These are phyloP conservation scores for Gnatocerus cornutus DNA, from an alignment of 2,888 invertebrate species.

Conservation along the genomic window DNA sequence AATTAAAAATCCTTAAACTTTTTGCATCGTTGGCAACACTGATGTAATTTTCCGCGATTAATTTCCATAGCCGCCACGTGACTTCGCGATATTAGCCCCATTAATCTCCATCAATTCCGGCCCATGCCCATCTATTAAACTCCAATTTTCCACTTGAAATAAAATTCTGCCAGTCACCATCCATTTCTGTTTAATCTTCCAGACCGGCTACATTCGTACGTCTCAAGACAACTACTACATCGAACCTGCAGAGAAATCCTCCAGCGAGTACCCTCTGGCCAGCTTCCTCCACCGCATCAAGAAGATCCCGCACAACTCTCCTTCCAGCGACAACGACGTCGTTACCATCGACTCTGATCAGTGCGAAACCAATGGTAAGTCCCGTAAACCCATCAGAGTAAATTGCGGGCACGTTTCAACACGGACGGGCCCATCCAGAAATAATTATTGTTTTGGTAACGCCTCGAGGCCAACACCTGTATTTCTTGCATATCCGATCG, in stretches of 20 bases:
- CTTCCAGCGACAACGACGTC: constrained; percentile 55
- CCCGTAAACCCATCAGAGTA: constrained; percentile 14
- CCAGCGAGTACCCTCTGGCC: constrained; percentile 66
- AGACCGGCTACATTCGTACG: constrained; percentile 82
- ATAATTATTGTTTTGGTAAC: constrained; percentile 28
- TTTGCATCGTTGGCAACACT: too few species aligned
- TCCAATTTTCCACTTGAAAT: too few species aligned
- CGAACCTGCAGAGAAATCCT: constrained; percentile 76
- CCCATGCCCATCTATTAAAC: too few species aligned
- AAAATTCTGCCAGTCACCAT: too few species aligned
- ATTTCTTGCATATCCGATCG: constrained; percentile 33
- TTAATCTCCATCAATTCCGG: too few species aligned
- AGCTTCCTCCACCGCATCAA: constrained; percentile 73
- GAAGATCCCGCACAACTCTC: constrained; percentile 61
- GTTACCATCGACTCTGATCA: constrained; percentile 60
- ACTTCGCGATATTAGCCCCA: too few species aligned
- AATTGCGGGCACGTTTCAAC: constrained; percentile 8
- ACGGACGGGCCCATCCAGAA: constrained; percentile 7
- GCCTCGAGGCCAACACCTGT: constrained; percentile 40
- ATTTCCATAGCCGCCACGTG: too few species aligned
- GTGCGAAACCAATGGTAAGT: constrained; percentile 64
- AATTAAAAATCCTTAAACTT: too few species aligned
- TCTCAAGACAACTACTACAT: constrained; percentile 78
- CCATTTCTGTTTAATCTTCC: constrained; percentile 47
- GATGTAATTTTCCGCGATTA: too few species aligned